phyloP scores from a whole-genome alignment of 2,113 vertebrate species.

The Albula glossodonta region DNA sequence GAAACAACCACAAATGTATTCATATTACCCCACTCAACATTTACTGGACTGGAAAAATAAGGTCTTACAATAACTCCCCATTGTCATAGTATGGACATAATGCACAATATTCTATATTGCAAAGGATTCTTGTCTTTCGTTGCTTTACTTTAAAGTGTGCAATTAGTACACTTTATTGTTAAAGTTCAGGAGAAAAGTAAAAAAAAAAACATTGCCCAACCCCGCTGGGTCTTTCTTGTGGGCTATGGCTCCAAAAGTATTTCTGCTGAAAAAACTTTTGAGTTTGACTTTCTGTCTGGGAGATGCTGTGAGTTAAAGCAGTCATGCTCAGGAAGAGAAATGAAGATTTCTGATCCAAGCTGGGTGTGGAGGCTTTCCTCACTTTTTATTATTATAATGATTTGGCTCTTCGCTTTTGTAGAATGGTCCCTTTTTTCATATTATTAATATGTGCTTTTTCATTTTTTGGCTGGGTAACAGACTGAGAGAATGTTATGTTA shows the following conservation, averaged over 20 bases:
- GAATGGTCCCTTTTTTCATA: constrained; percentile 35
- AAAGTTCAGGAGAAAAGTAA: neutral
- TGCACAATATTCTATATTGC: neutral
- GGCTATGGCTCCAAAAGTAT: constrained; percentile 30
- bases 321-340: neutral
- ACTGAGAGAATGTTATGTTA: neutral
- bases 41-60: neutral
- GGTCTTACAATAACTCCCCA: neutral
- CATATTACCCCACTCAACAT: neutral
- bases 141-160: neutral
- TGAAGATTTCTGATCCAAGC: neutral
- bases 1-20: neutral
- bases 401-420: constrained; percentile 27
- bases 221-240: constrained; percentile 15
- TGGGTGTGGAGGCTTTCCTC: neutral
- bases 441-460: constrained; percentile 37
- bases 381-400: constrained; percentile 19
- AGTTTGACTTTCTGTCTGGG: constrained; percentile 8
- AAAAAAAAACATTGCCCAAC: neutral
- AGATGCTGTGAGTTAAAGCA: neutral
- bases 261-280: constrained; percentile 48
- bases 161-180: neutral
- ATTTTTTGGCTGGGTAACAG: neutral
- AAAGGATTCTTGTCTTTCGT: neutral
- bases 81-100: neutral